These are phyloP conservation scores for Pungitius pungitius DNA, from an alignment of 2,113 vertebrate species.

Conservation along the genomic window DNA sequence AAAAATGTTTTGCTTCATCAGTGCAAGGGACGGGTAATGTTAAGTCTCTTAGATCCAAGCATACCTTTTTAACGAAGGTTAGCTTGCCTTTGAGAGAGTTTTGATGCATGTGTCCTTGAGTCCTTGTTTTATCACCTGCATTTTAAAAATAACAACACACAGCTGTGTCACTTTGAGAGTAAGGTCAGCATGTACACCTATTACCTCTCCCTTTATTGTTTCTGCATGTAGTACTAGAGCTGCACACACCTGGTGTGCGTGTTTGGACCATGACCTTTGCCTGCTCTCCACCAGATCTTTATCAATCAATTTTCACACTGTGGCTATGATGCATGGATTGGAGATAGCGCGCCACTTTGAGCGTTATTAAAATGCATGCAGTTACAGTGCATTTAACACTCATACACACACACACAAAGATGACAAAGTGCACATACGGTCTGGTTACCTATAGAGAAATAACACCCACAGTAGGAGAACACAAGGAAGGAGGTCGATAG, in stretches of 20 bases:
- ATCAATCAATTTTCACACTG: slow-evolving; percentile 27
- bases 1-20: not conserved
- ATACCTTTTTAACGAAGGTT: slow-evolving; percentile 1
- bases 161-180: slow-evolving; percentile 58
- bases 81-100: slow-evolving; percentile 13
- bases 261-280: slow-evolving; percentile 42
- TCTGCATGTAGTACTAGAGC: slow-evolving; percentile 12
- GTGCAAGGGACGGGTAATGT: not conserved
- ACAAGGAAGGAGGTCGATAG: slow-evolving; percentile 48
- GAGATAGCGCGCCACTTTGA: not conserved
- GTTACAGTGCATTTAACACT: not conserved
- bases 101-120: slow-evolving; percentile 37
- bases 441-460: slow-evolving; percentile 31
- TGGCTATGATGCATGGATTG: slow-evolving; percentile 11
- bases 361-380: not conserved
- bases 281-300: slow-evolving; percentile 33
- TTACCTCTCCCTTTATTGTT: slow-evolving; percentile 33
- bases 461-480: slow-evolving; percentile 26
- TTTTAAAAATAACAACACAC: slow-evolving; percentile 61
- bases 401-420: not conserved
- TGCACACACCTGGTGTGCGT: slow-evolving; percentile 7
- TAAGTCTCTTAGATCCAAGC: not conserved
- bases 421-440: not conserved
- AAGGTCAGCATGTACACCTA: slow-evolving; percentile 29
- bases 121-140: slow-evolving; percentile 46